Evolutionary conservation across 2,888 invertebrate species (phyloP), one percentile per base, ranked within the genome.

Genomic region (Melitaea athalia): DNA sequence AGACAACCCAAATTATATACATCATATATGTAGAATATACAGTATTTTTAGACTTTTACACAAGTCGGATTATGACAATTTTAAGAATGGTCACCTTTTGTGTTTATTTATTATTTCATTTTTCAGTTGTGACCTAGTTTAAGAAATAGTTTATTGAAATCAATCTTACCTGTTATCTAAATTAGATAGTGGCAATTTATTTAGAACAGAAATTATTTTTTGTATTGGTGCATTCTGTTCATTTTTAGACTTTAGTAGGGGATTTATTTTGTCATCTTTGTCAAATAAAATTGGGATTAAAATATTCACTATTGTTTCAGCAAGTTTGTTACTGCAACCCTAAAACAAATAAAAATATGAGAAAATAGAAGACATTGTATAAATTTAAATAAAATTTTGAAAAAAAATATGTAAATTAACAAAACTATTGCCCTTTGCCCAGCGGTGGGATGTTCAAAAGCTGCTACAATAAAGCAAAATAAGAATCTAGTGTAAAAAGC

Each of bases 211-310:
- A 59, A 73, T 57, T 45, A 88, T 74, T 72, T 75, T 81, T 24
- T 74, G 68, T 6, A 85, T 61, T 3, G 82, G 80, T 33, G 75
- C 76, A 57, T 76, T 72, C 8, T 76, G 60, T 11, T 75, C 75
- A 50, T 72, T 68, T 47, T 67, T 81, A 3, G 76, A 72, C 59
- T 76, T 78, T 0, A 87, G 67, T 0, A 86, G 73, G 11, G 75
- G 69, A 68, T 72, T 76, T 8, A 84, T 75, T 52, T 75, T 76
- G 1, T 78, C 75, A 64, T 82, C 76, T 43, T 79, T 78, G 31
- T 80, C 77, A 72, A 87, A 83, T 63, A 77, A 64, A 24, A 67
- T 57, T 0, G 71, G 65, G 61, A 76, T 64, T 33, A 77, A 64
- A 59, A 69, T 59, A 61, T 81, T 77, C 5, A 87, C 79, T 43